Conservation (phyloP, 2,797 vertebrate genomes). For the Chloroceryle inda region DNA sequence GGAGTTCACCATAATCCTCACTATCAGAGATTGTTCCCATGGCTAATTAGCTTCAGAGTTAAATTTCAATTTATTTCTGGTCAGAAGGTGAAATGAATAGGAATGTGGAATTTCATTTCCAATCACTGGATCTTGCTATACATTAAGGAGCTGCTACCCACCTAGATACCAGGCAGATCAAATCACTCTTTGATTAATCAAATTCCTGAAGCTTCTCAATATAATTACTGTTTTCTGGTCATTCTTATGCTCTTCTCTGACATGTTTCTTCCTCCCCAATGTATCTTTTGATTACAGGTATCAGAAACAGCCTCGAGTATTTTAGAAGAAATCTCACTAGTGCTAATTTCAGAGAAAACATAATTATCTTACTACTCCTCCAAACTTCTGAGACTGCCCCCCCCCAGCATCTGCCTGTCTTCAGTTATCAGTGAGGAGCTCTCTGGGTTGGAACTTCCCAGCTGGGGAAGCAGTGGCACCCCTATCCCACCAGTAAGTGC, state of each 20-base stretch:
- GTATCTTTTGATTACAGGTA: background rate
- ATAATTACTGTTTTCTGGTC: background rate
- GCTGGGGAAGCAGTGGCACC: background rate
- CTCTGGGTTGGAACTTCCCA: background rate
- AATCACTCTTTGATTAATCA: background rate
- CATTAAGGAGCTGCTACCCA: background rate
- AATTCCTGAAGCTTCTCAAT: background rate
- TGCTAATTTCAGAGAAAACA: background rate
- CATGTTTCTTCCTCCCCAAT: background rate
- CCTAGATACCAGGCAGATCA: background rate
- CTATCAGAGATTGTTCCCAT: background rate
- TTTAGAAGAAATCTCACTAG: background rate
- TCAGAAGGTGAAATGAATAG: background rate
- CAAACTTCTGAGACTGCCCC: background rate
- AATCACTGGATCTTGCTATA: background rate
- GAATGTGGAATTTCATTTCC: background rate
- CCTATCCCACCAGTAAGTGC: rapidly evolving
- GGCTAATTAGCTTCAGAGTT: background rate
- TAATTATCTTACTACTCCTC: background rate
- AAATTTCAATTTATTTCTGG: conserved; percentile 6
- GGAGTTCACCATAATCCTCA: background rate
- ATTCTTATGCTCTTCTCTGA: background rate
- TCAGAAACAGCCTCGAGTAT: background rate
- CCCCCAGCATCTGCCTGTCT: background rate
- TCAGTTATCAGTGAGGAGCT: background rate